A percentile compares a stretch with the other conserved stretches of the same genome.
Evolutionary conservation across 2,888 invertebrate species (phyloP).

Genomic region (Pristionchus arcanus): DNA sequence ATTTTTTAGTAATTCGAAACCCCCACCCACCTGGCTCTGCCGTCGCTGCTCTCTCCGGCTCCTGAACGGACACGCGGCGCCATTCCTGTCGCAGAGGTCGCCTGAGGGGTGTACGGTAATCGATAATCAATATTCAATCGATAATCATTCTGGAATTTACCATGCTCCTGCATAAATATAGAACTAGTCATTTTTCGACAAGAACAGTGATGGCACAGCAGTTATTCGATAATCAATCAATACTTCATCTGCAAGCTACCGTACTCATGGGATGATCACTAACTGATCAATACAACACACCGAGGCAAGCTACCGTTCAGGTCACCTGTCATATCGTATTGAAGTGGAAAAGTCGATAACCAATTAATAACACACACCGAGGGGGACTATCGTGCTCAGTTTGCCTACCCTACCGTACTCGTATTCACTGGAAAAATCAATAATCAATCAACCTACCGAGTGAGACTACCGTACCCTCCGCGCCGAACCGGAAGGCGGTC

Average conservation of each 20-base stretch:
- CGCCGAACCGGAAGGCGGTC: background rate
- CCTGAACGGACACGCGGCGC: constrained; percentile 9
- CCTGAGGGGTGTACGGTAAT: background rate
- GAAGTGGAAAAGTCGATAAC: background rate
- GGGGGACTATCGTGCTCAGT: too few relatives aligned
- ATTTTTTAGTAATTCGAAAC: background rate
- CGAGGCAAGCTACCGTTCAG: too few relatives aligned
- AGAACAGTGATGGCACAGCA: too few relatives aligned
- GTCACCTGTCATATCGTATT: background rate
- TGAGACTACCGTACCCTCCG: background rate
- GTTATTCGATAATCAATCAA: background rate
- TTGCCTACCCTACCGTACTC: background rate
- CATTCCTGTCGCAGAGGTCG: background rate
- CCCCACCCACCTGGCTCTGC: background rate
- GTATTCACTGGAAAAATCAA: background rate
- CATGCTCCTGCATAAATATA: too few relatives aligned
- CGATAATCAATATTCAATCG: constrained; percentile 9
- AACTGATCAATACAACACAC: too few relatives aligned
- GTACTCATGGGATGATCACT: background rate
- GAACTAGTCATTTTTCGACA: too few relatives aligned
- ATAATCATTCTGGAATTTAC: background rate
- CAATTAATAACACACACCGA: background rate
- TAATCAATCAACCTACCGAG: background rate
- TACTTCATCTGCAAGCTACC: background rate
- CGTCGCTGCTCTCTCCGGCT: background rate